Evolutionary conservation across 1,140 invertebrate genomes (phyloP).

Genomic region (Samia ricini): DNA sequence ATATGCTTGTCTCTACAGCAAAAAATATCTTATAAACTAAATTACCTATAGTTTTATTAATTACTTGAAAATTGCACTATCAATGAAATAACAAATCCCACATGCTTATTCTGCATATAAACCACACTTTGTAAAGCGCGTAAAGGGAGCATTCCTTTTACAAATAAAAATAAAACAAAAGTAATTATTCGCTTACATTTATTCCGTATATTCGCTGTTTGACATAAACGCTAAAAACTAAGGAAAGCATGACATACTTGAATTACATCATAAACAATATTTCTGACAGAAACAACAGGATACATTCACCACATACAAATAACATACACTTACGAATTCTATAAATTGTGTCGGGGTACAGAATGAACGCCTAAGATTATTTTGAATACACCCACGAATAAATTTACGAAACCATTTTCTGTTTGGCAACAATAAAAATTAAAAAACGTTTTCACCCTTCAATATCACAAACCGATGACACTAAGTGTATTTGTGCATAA

Average conservation of each 20-base stretch:
- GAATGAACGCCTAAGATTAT: slow-evolving; percentile 13
- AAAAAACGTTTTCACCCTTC: background rate
- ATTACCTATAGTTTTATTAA: no score
- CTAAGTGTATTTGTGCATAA: slow-evolving; percentile 25
- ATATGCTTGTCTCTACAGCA: no score
- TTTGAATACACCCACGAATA: background rate
- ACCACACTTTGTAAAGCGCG: no score
- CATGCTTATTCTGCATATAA: no score
- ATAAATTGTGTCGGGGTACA: slow-evolving; percentile 4
- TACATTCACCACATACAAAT: background rate
- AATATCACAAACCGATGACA: slow-evolving; percentile 18
- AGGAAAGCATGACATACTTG: slow-evolving; percentile 32
- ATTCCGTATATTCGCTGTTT: slow-evolving; percentile 38
- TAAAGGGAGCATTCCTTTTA: no score
- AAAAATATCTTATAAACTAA: no score
- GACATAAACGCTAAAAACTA: slow-evolving; percentile 30
- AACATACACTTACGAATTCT: background rate
- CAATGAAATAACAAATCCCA: no score
- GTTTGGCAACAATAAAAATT: slow-evolving; percentile 3
- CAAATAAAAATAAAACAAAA: slow-evolving; percentile 23
- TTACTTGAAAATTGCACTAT: no score
- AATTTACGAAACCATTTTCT: background rate
- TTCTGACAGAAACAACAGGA: background rate
- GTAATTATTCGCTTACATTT: slow-evolving; percentile 37
- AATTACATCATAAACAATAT: slow-evolving; percentile 22